phyloP scores from a whole-genome alignment of 2,797 vertebrate genomes.

The Acrossocheilus wenchowensis region DNA sequence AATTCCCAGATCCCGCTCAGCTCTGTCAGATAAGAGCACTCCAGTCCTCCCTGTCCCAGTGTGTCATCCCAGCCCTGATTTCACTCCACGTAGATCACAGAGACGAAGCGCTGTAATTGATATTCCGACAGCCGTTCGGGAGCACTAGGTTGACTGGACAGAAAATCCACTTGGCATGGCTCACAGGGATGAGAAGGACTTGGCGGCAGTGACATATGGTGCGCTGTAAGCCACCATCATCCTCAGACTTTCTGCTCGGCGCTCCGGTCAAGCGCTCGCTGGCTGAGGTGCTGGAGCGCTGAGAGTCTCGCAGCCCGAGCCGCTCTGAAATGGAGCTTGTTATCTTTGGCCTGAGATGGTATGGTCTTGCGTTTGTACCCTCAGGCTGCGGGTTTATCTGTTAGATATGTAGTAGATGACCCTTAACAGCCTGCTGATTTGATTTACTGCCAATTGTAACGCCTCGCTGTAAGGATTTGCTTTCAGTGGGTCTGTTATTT shows the following conservation, averaged over 20 bases:
- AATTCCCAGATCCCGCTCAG: constrained; percentile 14
- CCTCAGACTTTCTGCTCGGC: constrained; percentile 46
- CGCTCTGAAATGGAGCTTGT: constrained; percentile 14
- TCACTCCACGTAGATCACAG: constrained; percentile 12
- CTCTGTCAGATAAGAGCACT: constrained; percentile 20
- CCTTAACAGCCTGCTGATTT: constrained; percentile 33
- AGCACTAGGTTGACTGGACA: constrained; percentile 59
- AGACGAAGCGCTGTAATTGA: constrained; percentile 56
- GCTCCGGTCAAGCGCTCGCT: constrained; percentile 29
- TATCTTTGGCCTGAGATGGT: constrained; percentile 34
- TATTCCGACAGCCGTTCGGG: constrained; percentile 62
- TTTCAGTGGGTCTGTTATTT: constrained; percentile 1
- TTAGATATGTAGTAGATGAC: constrained; percentile 31
- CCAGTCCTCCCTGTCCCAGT: background rate
- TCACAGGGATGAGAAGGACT: constrained; percentile 60
- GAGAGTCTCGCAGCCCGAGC: background rate
- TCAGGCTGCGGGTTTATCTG: constrained; percentile 18
- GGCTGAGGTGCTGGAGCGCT: background rate
- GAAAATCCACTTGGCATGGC: constrained; percentile 60
- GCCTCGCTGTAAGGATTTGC: constrained; percentile 11
- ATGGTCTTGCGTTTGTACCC: background rate
- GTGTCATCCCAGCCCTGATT: background rate
- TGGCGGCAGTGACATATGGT: constrained; percentile 56
- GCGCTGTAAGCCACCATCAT: constrained; percentile 45
- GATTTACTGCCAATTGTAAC: constrained; percentile 17